These are phyloP conservation scores for Pristiophorus japonicus DNA, from an alignment of 2,113 vertebrate genomes.

Conservation along the genomic window DNA sequence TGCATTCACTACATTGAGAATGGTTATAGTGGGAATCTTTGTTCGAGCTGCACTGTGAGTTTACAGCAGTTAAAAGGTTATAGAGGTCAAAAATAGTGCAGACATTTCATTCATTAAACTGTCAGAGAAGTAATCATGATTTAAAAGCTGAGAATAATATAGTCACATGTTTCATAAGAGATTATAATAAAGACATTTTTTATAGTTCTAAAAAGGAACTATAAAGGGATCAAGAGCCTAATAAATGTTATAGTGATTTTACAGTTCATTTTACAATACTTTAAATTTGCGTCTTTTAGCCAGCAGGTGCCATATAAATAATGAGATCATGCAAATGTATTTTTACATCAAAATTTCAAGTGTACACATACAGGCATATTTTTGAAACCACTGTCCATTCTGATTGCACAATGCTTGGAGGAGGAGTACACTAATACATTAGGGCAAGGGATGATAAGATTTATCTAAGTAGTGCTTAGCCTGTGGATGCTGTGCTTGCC, in stretches of 20 bases:
- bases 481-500: neutral
- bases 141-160: conserved; percentile 11
- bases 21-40: neutral
- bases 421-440: neutral
- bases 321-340: neutral
- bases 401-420: neutral
- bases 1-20: neutral
- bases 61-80: neutral
- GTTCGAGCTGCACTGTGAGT: neutral
- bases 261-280: neutral
- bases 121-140: neutral
- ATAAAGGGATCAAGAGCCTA: conserved; percentile 14
- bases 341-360: neutral
- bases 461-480: neutral
- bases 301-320: neutral
- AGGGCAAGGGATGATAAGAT: neutral
- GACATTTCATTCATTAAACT: conserved; percentile 16
- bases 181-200: conserved; percentile 19
- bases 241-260: conserved; percentile 9
- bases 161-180: neutral
- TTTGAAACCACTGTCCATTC: neutral
- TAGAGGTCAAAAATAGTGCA: neutral
- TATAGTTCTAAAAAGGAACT: neutral
- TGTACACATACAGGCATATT: neutral
- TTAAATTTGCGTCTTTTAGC: neutral